Conservation (phyloP, 2,113 vertebrate genomes). For the Nyctibius bracteatus region DNA sequence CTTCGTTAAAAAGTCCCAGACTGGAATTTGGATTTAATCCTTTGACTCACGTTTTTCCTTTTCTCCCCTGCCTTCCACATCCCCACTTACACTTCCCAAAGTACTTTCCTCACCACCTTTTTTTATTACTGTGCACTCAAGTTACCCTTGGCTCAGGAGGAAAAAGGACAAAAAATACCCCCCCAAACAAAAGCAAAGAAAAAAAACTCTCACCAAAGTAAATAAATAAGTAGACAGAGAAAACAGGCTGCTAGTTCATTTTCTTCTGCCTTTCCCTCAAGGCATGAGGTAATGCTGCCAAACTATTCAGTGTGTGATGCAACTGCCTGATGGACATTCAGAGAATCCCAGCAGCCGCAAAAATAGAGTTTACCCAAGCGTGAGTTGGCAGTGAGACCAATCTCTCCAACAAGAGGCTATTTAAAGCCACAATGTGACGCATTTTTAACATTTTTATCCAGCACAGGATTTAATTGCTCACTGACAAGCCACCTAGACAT, state of each 20-base stretch:
- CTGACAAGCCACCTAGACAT: conserved; percentile 55
- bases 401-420: conserved; percentile 59
- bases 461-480: conserved; percentile 47
- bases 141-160: conserved; percentile 52
- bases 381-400: conserved; percentile 25
- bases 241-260: conserved; percentile 59
- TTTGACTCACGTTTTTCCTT: conserved; percentile 64
- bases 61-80: not conserved
- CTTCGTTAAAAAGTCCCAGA: conserved; percentile 63
- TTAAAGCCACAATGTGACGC: conserved; percentile 60
- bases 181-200: conserved; percentile 16
- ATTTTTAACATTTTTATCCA: conserved; percentile 72
- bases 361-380: conserved; percentile 39
- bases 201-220: conserved; percentile 47
- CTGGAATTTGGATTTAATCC: conserved; percentile 66
- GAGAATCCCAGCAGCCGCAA: conserved; percentile 52
- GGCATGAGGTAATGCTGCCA: conserved; percentile 75
- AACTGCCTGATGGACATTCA: conserved; percentile 60
- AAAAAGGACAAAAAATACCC: not conserved
- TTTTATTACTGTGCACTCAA: conserved; percentile 33
- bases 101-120: not conserved
- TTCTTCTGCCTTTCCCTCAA: conserved; percentile 60
- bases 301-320: conserved; percentile 57
- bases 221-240: conserved; percentile 66
- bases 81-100: conserved; percentile 45